Evolutionary conservation across 2,113 vertebrate species (phyloP).

Genomic region (Bambusicola thoracicus): DNA sequence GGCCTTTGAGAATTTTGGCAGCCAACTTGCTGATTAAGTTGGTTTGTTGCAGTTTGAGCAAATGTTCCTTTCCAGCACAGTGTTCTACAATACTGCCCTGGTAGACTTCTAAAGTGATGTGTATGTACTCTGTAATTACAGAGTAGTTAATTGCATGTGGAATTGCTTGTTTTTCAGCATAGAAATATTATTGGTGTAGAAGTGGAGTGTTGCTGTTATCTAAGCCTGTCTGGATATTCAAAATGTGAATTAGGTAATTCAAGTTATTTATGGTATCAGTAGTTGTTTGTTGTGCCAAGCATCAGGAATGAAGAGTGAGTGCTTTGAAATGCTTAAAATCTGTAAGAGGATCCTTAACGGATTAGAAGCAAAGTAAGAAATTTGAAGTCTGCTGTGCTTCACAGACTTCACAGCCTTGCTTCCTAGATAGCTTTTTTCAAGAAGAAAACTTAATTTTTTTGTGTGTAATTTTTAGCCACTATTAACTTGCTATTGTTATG

Average conservation of each 20-base stretch:
- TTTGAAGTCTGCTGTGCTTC: background rate
- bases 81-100: background rate
- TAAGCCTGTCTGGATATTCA: background rate
- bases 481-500: background rate
- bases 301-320: background rate
- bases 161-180: background rate
- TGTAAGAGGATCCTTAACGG: background rate
- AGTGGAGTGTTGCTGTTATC: background rate
- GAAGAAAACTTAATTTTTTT: background rate
- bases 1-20: background rate
- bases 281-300: background rate
- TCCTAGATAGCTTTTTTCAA: background rate
- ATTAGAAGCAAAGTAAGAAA: background rate
- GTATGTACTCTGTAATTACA: background rate
- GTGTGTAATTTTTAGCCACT: background rate
- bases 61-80: background rate
- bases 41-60: background rate
- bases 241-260: background rate
- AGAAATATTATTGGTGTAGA: background rate
- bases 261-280: background rate
- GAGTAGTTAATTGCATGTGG: background rate
- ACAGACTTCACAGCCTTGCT: background rate
- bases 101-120: background rate
- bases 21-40: background rate
- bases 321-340: background rate